Percentiles rank a stretch among this genome's conserved stretches.
Conservation (phyloP, 2,797 vertebrate genomes). For the Silurus aristotelis region DNA sequence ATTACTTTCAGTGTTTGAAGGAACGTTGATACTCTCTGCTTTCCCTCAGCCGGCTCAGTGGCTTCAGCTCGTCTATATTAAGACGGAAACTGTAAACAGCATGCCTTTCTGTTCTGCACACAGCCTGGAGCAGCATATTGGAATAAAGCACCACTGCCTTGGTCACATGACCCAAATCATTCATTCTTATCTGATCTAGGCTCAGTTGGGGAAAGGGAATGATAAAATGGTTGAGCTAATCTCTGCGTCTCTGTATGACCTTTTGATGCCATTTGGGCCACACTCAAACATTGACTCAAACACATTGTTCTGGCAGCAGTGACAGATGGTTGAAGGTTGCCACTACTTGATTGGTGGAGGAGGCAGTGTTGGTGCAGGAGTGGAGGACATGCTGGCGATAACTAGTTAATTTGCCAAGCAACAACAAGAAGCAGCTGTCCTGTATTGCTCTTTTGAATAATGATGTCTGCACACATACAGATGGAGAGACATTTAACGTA, state of each 20-base stretch:
- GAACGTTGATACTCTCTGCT: constrained; percentile 39
- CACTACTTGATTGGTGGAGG: constrained; percentile 16
- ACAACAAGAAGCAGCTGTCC: constrained; percentile 10
- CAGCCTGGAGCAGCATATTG: neutral
- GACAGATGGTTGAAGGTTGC: constrained; percentile 18
- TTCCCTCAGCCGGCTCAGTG: constrained; percentile 24
- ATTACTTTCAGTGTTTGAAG: constrained; percentile 34
- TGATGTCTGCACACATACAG: neutral
- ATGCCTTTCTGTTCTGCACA: constrained; percentile 28
- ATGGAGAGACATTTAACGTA: neutral
- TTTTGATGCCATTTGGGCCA: constrained; percentile 26
- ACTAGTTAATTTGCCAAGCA: neutral
- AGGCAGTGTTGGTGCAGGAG: neutral
- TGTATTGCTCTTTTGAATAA: neutral
- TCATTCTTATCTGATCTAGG: constrained; percentile 39
- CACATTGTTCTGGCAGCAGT: neutral
- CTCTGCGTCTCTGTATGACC: constrained; percentile 20
- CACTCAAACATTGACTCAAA: neutral
- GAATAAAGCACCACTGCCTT: neutral
- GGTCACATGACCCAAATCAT: neutral
- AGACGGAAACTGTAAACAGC: constrained; percentile 45
- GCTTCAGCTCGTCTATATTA: constrained; percentile 48
- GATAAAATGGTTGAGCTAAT: constrained; percentile 6
- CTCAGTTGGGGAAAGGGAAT: neutral
- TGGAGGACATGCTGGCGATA: neutral